A percentile compares a stretch with the other conserved stretches of the same genome.
Conservation (phyloP, 2,888 invertebrate genomes). For the Apodemia duryi region DNA sequence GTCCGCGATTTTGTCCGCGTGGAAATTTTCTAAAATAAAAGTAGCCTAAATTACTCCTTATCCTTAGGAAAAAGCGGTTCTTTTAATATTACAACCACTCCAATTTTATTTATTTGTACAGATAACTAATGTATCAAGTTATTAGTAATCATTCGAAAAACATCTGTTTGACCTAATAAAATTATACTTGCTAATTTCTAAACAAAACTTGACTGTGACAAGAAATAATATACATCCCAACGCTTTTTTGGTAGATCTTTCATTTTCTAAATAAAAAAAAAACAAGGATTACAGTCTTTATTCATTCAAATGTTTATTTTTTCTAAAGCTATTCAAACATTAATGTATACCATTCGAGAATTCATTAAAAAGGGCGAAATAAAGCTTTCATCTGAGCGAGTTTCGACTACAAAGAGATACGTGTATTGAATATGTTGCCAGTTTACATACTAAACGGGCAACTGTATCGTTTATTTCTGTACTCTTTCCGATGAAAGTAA, state of each 20-base stretch:
- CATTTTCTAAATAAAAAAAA: neutral
- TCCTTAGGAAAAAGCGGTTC: too few species aligned
- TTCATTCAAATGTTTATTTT: neutral
- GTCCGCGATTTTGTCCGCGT: too few species aligned
- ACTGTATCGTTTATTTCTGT: constrained; percentile 5
- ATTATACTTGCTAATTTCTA: too few species aligned
- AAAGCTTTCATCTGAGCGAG: constrained; percentile 9
- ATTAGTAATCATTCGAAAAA: too few species aligned
- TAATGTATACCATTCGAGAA: neutral
- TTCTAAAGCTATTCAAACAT: neutral
- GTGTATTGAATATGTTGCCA: constrained; percentile 2
- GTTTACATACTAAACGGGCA: neutral
- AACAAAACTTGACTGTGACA: too few species aligned
- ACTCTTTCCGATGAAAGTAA: neutral
- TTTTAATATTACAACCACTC: too few species aligned
- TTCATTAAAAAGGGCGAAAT: constrained; percentile 13
- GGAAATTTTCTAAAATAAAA: too few species aligned
- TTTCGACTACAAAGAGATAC: constrained; percentile 12
- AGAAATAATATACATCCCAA: too few species aligned
- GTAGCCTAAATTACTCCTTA: too few species aligned
- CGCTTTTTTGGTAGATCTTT: neutral
- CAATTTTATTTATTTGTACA: too few species aligned
- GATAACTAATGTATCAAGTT: too few species aligned
- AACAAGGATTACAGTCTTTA: neutral
- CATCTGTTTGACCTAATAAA: too few species aligned